Evolutionary conservation across 2,888 invertebrate species (phyloP), one percentile per base, ranked within the genome.

Genomic region (Drosophila yooni): DNA sequence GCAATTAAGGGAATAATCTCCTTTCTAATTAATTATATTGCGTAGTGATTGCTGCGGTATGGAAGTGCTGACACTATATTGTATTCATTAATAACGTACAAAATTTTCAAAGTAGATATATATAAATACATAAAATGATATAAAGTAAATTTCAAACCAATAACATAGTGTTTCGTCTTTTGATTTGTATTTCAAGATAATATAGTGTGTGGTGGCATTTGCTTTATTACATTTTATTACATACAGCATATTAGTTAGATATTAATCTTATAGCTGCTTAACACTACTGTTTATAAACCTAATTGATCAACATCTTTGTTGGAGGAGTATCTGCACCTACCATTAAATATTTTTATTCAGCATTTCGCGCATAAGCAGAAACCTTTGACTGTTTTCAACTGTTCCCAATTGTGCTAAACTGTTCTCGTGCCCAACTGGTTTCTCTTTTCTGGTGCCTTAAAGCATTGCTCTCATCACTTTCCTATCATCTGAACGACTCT

Each of bases 371-470:
- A 8, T 5, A 27, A 27, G 3, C 18, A 54, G 21, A 34, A 54
- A 36, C 34, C 18, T 27, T 29, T n/a, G 38, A 3, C 25, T 29
- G 51, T 29, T 60, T 43, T 11, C 56, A 62, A 25, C 21, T 46
- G 56, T 61, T 18, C 52, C 36, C 52, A 52, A 21, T 34, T 38
- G 56, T 27, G 56, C 51, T 10, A 18, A 62, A 29, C 46, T 62
- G 71, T 62, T 57, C 56, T n/a, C 60, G 8, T 3, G 2, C 27
- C 25, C 48, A 72, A 72, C 58, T 36, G 50, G 50, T 73, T 65
- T 59, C 29, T 54, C 57, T 57, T 53, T n/a, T 34, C 46, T 6
- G 5, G 11, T 25, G 33, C 56, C 57, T 60, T 43, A 36, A 43
- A 46, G 11, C 34, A 34, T 27, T 21, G 51, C 70, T 50, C 54